These are phyloP conservation scores for Drosophila nigricruria DNA, from an alignment of 2,888 invertebrate species.

Conservation along the genomic window DNA sequence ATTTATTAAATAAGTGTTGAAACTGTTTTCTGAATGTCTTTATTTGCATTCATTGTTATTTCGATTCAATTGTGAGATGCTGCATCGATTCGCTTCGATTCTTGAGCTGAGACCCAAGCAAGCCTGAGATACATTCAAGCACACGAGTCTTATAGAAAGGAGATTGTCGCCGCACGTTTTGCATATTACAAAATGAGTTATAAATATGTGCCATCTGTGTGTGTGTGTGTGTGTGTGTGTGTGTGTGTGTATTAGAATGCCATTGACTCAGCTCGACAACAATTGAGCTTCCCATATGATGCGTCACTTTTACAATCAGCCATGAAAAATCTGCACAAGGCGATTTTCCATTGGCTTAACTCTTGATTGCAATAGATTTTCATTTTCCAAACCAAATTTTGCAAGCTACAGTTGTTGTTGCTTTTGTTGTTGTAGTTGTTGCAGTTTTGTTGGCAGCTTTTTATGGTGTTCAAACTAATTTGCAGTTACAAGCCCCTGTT, in stretches of 20 bases:
- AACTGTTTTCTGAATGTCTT: slow-evolving; percentile 55
- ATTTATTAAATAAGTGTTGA: slow-evolving; percentile 10
- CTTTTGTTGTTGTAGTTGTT: slow-evolving; percentile 30
- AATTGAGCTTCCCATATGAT: slow-evolving; percentile 65
- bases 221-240: slow-evolving; percentile 26
- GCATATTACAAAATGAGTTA: slow-evolving; percentile 73
- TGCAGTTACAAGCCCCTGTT: slow-evolving; percentile 70
- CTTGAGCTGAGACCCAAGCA: slow-evolving; percentile 46
- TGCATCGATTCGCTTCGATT: slow-evolving; percentile 12
- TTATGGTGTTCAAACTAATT: slow-evolving; percentile 76
- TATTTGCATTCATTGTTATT: slow-evolving; percentile 17
- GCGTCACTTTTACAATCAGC: slow-evolving; percentile 76
- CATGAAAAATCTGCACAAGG: slow-evolving; percentile 56
- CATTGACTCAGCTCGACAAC: slow-evolving; percentile 53
- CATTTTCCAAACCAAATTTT: slow-evolving; percentile 49
- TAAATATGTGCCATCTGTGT: slow-evolving; percentile 21
- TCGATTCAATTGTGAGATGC: slow-evolving; percentile 7
- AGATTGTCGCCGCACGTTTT: slow-evolving; percentile 74
- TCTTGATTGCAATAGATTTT: slow-evolving; percentile 67
- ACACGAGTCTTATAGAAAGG: slow-evolving; percentile 67
- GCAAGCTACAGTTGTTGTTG: slow-evolving; percentile 53
- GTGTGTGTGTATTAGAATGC: slow-evolving; percentile 34
- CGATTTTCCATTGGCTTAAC: slow-evolving; percentile 63
- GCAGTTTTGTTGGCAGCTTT: slow-evolving; percentile 61
- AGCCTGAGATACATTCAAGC: slow-evolving; percentile 36